Evolutionary conservation across 2,113 vertebrate species (phyloP).

Genomic region (Leptodactylus fuscus): DNA sequence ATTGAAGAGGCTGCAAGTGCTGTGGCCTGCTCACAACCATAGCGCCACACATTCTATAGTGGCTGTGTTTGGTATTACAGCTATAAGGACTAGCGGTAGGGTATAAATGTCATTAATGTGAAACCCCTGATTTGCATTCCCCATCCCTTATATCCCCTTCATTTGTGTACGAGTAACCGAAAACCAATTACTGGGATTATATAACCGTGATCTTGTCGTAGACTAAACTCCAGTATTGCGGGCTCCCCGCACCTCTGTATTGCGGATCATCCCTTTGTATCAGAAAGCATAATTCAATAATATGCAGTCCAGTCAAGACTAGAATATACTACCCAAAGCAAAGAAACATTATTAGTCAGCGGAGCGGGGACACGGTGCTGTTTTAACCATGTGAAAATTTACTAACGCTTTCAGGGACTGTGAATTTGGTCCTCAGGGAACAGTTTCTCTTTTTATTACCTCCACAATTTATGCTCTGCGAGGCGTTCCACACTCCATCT

Average conservation of each 20-base stretch:
- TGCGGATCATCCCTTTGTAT: constrained; percentile 2
- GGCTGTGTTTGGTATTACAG: too few species aligned
- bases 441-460: constrained; percentile 59
- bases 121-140: too few species aligned
- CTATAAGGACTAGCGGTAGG: too few species aligned
- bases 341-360: constrained; percentile 54
- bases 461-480: constrained; percentile 57
- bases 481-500: constrained; percentile 56
- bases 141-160: too few species aligned
- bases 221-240: not conserved
- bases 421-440: constrained; percentile 57
- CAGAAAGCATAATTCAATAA: constrained; percentile 40
- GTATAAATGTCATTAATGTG: too few species aligned
- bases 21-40: too few species aligned
- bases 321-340: constrained; percentile 37
- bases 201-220: too few species aligned
- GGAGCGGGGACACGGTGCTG: constrained; percentile 44
- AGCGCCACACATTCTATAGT: too few species aligned
- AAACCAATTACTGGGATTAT: too few species aligned
- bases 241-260: not conserved
- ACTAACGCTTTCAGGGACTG: constrained; percentile 61
- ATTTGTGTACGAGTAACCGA: too few species aligned
- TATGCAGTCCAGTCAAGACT: constrained; percentile 21
- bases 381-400: constrained; percentile 61
- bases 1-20: too few species aligned